Percentiles rank a stretch among this genome's conserved stretches.
Conservation (phyloP, 2,113 vertebrate species). For the Ceratotherium simum region DNA sequence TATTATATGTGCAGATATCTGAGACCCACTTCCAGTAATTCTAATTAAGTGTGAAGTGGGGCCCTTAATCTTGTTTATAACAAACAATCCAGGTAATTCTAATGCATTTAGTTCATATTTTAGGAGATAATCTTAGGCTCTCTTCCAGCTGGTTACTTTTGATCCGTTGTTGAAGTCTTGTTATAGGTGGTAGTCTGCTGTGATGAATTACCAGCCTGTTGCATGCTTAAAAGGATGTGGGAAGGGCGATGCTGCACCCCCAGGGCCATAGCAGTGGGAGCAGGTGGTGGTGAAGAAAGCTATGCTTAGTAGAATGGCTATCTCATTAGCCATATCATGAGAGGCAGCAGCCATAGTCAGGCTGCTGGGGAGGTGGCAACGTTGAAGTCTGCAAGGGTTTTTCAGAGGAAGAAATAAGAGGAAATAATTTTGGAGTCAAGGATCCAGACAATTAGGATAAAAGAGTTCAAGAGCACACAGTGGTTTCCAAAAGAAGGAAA, state of each 20-base stretch:
- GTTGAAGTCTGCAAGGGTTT: neutral
- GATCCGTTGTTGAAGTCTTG: neutral
- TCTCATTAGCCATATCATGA: neutral
- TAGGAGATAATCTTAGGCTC: neutral
- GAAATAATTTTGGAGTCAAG: constrained; percentile 44
- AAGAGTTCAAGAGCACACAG: neutral
- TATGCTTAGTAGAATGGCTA: neutral
- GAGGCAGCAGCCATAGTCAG: neutral
- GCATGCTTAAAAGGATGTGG: neutral
- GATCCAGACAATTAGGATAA: neutral
- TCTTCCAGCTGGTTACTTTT: neutral
- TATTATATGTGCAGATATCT: neutral
- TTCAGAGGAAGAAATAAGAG: neutral
- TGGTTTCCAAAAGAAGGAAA: constrained; percentile 30
- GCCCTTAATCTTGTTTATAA: neutral
- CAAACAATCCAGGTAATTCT: neutral
- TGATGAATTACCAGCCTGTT: neutral
- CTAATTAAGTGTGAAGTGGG: neutral
- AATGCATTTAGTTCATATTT: neutral
- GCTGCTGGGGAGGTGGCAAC: neutral
- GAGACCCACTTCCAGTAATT: constrained; percentile 21
- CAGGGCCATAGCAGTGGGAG: neutral
- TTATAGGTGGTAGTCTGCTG: neutral
- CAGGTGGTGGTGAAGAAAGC: neutral
- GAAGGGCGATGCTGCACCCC: neutral